These are phyloP conservation scores for Octopus bimaculoides DNA, from an alignment of 1,140 invertebrate genomes.

Conservation along the genomic window DNA sequence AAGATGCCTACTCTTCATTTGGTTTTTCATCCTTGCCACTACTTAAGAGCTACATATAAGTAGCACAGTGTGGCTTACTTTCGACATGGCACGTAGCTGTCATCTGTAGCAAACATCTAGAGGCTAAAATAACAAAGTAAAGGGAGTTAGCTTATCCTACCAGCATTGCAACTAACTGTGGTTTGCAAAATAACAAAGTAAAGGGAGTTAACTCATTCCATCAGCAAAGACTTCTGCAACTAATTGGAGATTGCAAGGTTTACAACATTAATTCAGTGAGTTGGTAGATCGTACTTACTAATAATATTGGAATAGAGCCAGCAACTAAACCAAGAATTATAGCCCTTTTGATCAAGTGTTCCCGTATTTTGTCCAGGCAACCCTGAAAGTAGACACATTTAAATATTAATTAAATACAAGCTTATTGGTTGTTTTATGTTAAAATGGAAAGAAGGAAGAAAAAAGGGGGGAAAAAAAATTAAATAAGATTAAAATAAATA, in stretches of 20 bases:
- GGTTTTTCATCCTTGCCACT: no score
- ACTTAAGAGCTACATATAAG: no score
- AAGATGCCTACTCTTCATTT: no score
- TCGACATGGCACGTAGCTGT: no score
- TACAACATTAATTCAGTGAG: not conserved
- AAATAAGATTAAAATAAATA: no score
- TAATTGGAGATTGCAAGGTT: not conserved
- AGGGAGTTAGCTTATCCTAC: not conserved
- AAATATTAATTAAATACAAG: not conserved
- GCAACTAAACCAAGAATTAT: constrained; percentile 10
- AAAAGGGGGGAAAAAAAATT: not conserved
- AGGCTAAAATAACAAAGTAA: not conserved
- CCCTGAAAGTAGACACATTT: not conserved
- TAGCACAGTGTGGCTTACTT: no score
- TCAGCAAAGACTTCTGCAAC: not conserved
- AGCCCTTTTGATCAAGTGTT: not conserved
- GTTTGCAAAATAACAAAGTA: not conserved
- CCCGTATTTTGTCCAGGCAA: constrained; percentile 10
- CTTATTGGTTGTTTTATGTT: no score
- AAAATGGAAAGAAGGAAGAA: not conserved
- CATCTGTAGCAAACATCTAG: not conserved
- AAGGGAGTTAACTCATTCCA: not conserved
- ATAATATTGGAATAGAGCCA: constrained; percentile 1
- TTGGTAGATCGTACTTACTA: not conserved
- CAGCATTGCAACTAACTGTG: not conserved